Conservation (phyloP, 2,797 vertebrate species). For the Orestias chungarensis region DNA sequence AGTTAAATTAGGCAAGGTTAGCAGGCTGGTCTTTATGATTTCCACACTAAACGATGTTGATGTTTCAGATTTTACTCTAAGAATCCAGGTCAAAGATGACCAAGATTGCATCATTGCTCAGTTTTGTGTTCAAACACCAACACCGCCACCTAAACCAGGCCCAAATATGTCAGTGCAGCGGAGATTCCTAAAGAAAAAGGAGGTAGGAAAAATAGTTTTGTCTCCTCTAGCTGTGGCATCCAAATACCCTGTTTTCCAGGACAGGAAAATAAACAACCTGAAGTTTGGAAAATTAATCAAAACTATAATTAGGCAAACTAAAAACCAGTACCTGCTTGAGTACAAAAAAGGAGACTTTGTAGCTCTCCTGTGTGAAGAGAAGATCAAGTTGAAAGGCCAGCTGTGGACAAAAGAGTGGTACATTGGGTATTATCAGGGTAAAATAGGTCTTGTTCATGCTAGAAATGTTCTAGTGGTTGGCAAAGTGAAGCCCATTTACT, state of each 20-base stretch:
- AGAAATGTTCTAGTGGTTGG: constrained; percentile 94
- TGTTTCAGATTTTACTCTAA: constrained; percentile 90
- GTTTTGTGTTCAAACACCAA: constrained; percentile 94
- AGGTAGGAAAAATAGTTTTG: constrained; percentile 90
- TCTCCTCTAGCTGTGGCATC: constrained; percentile 87
- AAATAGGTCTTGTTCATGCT: constrained; percentile 89
- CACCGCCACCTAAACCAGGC: constrained; percentile 88
- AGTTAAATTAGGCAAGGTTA: constrained; percentile 94
- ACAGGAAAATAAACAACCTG: constrained; percentile 85
- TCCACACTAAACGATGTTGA: constrained; percentile 82
- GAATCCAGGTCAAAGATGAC: constrained; percentile 92
- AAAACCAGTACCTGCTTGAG: constrained; percentile 93
- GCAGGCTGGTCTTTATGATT: constrained; percentile 89
- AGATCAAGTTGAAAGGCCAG: constrained; percentile 91
- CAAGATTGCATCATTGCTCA: constrained; percentile 88
- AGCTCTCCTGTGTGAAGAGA: constrained; percentile 92
- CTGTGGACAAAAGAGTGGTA: constrained; percentile 99
- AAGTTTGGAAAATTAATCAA: constrained; percentile 94
- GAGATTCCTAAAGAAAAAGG: constrained; percentile 95
- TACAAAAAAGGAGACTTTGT: constrained; percentile 94
- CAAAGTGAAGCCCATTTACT: constrained; percentile 85
- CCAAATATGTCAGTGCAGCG: constrained; percentile 85
- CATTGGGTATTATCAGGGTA: constrained; percentile 94
- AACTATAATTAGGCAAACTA: constrained; percentile 92
- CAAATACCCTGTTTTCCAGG: constrained; percentile 92